Conservation (phyloP, 1,140 invertebrate species). For the Drosophila ercepeae region DNA sequence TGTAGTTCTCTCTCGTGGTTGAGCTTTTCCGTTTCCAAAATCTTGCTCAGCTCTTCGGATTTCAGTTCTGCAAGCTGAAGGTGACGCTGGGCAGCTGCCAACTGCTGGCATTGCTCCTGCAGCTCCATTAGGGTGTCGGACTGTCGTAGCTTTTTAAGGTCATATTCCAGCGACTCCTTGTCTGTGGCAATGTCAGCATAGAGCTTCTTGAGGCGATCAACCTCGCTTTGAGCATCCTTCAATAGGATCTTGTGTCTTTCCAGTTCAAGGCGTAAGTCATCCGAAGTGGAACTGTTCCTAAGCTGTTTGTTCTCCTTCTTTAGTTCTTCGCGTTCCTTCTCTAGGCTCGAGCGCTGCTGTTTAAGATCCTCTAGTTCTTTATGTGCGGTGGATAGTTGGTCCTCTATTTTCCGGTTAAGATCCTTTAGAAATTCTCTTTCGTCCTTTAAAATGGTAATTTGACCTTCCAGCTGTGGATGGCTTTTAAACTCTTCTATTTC, state of each 20-base stretch:
- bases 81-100: constrained; percentile 52
- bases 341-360: constrained; percentile 55
- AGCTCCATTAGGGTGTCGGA: constrained; percentile 64
- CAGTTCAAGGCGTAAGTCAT: constrained; percentile 59
- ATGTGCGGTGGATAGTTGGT: constrained; percentile 45
- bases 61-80: constrained; percentile 74
- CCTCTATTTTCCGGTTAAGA: constrained; percentile 35
- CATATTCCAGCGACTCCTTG: constrained; percentile 67
- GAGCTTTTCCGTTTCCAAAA: constrained; percentile 66
- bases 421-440: constrained; percentile 48
- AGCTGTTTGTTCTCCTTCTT: constrained; percentile 60
- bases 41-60: constrained; percentile 64
- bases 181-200: constrained; percentile 75
- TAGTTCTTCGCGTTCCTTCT: constrained; percentile 51
- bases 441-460: constrained; percentile 14
- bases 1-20: constrained; percentile 65
- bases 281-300: constrained; percentile 30
- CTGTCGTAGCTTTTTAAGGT: constrained; percentile 61
- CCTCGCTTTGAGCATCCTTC: constrained; percentile 73
- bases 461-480: constrained; percentile 28
- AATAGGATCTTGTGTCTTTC: constrained; percentile 74
- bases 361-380: constrained; percentile 55
- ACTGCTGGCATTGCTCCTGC: constrained; percentile 59
- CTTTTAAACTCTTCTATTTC: constrained; percentile 48
- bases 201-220: constrained; percentile 71